Conservation (phyloP, 2,797 vertebrate species). For the Gambelia wislizenii region DNA sequence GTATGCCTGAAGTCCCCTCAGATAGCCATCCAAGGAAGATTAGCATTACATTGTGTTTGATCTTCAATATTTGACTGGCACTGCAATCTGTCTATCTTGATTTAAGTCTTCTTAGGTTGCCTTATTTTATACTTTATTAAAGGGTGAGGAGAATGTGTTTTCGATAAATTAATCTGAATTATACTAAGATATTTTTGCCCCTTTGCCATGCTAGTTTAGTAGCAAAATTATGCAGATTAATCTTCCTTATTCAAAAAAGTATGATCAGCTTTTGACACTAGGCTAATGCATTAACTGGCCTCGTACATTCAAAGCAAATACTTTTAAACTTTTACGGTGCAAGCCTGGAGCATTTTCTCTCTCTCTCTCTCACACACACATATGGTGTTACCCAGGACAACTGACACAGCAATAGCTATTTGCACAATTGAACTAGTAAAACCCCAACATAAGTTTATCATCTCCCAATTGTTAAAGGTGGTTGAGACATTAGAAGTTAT, state of each 20-base stretch:
- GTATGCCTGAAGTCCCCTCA: neutral
- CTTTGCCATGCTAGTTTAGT: neutral
- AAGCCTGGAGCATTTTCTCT: too few species aligned
- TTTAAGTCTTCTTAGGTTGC: conserved; percentile 52
- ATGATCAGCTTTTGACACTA: neutral
- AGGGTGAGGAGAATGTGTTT: conserved; percentile 46
- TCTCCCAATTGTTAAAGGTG: neutral
- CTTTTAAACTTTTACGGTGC: neutral
- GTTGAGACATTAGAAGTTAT: neutral
- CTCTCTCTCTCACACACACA: too few species aligned
- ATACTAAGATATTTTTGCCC: neutral
- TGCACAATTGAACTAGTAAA: neutral
- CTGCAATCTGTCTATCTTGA: neutral
- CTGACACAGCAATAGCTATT: neutral
- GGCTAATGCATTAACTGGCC: neutral
- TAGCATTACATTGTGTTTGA: neutral
- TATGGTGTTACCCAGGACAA: neutral
- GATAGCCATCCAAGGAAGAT: neutral
- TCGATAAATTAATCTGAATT: conserved; percentile 9
- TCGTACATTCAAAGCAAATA: neutral
- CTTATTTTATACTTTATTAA: conserved; percentile 71
- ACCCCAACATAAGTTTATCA: neutral
- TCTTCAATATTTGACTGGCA: conserved; percentile 22
- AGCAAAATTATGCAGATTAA: neutral
- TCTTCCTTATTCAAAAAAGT: conserved; percentile 6